These are phyloP conservation scores for Thermophis baileyi DNA, from an alignment of 2,113 vertebrate species.

Conservation along the genomic window DNA sequence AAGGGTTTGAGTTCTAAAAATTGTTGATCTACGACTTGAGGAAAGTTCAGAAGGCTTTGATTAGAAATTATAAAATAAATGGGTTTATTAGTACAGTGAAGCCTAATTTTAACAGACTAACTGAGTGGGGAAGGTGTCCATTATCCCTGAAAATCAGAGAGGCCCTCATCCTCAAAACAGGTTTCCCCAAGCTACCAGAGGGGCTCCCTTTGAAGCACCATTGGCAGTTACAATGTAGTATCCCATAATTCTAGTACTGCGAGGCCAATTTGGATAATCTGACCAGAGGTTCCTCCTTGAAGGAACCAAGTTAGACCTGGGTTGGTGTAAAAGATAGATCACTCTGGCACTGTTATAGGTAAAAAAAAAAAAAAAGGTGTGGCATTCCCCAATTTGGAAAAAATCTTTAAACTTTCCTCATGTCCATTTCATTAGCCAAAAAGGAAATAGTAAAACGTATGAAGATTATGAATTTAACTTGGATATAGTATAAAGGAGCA, in stretches of 20 bases:
- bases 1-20: not conserved
- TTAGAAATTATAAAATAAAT: not conserved
- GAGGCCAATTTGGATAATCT: not conserved
- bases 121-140: not conserved
- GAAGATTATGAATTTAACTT: not conserved
- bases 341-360: not conserved
- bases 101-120: not conserved
- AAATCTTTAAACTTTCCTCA: not conserved
- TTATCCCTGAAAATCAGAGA: not conserved
- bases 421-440: not conserved
- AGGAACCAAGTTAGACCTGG: not conserved
- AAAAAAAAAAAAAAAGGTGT: not conserved
- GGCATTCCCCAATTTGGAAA: not conserved
- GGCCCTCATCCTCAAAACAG: not conserved
- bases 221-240: not conserved
- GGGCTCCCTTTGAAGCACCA: not conserved
- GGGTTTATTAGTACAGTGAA: not conserved
- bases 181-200: not conserved
- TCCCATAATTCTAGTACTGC: not conserved
- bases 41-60: not conserved
- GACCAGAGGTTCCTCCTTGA: not conserved
- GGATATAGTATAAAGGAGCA: not conserved
- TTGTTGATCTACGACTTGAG: not conserved
- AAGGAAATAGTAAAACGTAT: not conserved
- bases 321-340: not conserved